Evolutionary conservation across 2,888 invertebrate genomes (phyloP).

Genomic region (Psylliodes chrysocephalus): DNA sequence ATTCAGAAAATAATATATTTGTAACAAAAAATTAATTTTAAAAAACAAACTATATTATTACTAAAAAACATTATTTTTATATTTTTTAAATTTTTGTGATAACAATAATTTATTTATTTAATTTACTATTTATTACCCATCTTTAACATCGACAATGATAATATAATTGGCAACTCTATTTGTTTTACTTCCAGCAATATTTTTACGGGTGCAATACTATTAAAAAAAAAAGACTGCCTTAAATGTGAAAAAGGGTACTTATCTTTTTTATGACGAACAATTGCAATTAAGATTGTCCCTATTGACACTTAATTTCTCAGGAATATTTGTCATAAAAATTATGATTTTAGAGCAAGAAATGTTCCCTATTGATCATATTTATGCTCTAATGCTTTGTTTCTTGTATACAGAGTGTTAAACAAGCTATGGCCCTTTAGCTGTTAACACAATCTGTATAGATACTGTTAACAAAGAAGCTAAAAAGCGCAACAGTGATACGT

Average conservation of each 20-base stretch:
- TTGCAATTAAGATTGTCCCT: too few species aligned
- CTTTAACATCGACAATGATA: too few species aligned
- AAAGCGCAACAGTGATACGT: neutral
- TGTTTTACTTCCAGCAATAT: neutral
- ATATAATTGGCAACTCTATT: too few species aligned
- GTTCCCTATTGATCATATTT: slow-evolving; percentile 20
- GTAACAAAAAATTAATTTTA: too few species aligned
- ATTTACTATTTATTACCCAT: too few species aligned
- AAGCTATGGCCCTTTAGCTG: slow-evolving; percentile 14
- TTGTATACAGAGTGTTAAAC: slow-evolving; percentile 13
- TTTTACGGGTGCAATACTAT: slow-evolving; percentile 1
- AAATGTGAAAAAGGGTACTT: slow-evolving; percentile 7
- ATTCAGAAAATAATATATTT: neutral
- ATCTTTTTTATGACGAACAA: slow-evolving; percentile 9
- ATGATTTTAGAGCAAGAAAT: neutral
- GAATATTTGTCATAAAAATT: slow-evolving; percentile 13
- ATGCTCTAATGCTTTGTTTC: neutral
- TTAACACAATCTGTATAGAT: slow-evolving; percentile 2
- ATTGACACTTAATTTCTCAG: slow-evolving; percentile 2
- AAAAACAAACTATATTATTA: too few species aligned
- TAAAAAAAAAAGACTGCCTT: slow-evolving; percentile 3
- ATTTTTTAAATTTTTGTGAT: too few species aligned
- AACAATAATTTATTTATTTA: too few species aligned
- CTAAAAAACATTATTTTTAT: too few species aligned
- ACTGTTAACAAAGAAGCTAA: neutral